Base-by-base conservation (phyloP, 2,113 vertebrate species). In the Solea senegalensis region DNA sequence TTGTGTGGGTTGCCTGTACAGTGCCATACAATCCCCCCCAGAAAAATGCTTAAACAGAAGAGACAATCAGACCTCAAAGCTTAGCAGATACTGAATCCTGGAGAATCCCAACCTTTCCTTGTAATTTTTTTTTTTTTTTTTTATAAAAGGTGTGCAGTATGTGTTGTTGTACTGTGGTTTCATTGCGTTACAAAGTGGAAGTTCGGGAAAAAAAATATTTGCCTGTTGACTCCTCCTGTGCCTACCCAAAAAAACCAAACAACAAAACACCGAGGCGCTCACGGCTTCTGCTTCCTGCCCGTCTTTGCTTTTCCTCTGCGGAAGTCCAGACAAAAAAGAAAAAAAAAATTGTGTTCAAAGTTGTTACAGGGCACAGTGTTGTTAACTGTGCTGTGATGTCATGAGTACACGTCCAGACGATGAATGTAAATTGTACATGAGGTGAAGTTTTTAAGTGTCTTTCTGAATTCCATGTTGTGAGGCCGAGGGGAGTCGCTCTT, bases 381-480 rank as follows among this genome's bases (percentile, higher is more conserved):
- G 72, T 78, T 72, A 66, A 15, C 62, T 73, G 65, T 61, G 68
- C 74, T 57, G 4, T 48, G 41, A 65, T 51, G 74, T 78, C 53
- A 27, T 6, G 81, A 69, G 83, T 68, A 7, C 53, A 81, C 74
- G 83, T 88, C 76, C 88, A 84, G 87, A 90, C 89, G 77, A 86
- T 91, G 91, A 92, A 91, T 92, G 91, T 92, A 91, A 90, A 81
- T 78, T 80, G 56, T 67, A 67, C 70, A 55, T 72, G 78, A 65
- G 78, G 44, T 54, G 52, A 75, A 84, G 67, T 82, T 77, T 55
- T 82, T 15, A 52, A 67, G 76, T 65, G 69, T 80, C 40, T 80
- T 68, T 81, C 59, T 45, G 1, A 60, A 58, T 59, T 74, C 46
- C 62, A 60, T 34, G 51, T 68, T 40, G n/a, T 9, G 46, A 65